phyloP scores from a whole-genome alignment of 2,888 invertebrate species.

The Agrochola lota region DNA sequence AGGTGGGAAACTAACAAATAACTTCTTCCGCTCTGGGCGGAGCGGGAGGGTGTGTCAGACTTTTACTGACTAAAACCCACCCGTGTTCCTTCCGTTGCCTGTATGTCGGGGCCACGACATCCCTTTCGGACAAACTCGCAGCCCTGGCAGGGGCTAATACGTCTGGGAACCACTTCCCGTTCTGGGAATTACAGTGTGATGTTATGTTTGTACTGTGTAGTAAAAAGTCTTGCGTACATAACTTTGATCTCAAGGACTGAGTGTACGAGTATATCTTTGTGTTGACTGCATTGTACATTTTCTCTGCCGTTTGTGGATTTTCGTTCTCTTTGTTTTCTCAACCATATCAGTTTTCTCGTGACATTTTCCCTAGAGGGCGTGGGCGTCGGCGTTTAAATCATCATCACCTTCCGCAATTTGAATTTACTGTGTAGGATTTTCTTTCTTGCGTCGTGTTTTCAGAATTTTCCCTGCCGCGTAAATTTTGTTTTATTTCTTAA shows the following conservation, averaged over 20 bases:
- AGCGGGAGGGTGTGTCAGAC: no score
- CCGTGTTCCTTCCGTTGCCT: no score
- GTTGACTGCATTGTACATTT: slow-evolving; percentile 5
- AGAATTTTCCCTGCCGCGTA: background rate
- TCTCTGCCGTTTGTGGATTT: background rate
- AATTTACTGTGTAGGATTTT: slow-evolving; percentile 20
- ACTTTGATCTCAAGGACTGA: slow-evolving; percentile 15
- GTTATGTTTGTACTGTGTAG: background rate
- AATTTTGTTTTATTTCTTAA: background rate
- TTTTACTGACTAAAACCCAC: no score
- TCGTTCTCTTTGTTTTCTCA: background rate
- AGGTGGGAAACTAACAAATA: no score
- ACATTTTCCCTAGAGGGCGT: slow-evolving; percentile 24
- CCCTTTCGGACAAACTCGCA: no score
- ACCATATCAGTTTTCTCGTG: background rate
- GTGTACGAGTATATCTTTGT: slow-evolving; percentile 16
- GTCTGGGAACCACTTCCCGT: background rate
- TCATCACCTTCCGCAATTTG: slow-evolving; percentile 18
- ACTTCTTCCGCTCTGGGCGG: no score
- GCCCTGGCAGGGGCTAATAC: no score
- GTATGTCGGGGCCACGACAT: no score
- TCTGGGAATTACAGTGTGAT: background rate
- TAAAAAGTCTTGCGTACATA: background rate
- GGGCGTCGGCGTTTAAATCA: slow-evolving; percentile 32
- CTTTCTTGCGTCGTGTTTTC: background rate